phyloP scores from a whole-genome alignment of 2,797 vertebrate genomes.

The Lepus townsendii region DNA sequence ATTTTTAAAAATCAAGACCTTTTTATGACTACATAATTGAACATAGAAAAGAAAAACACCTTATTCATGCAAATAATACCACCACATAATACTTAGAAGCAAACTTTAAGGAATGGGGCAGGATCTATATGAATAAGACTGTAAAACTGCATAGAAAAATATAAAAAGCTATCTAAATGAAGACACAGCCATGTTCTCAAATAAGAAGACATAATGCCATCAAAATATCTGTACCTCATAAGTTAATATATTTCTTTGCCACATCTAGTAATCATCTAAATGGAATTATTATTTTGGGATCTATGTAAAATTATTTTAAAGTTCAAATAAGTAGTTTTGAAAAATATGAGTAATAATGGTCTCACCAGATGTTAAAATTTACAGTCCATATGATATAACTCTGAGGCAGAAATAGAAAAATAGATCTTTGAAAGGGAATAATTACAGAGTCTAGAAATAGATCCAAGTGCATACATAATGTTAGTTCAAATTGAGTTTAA shows the following conservation, averaged over 20 bases:
- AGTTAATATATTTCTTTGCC: not conserved
- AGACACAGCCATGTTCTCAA: not conserved
- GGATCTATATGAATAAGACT: not conserved
- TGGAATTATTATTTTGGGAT: not conserved
- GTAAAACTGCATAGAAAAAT: conserved; percentile 18
- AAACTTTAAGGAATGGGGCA: not conserved
- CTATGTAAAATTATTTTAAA: conserved; percentile 30
- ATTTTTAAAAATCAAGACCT: not conserved
- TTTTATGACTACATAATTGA: not conserved
- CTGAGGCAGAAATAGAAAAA: conserved; percentile 9
- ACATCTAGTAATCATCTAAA: not conserved
- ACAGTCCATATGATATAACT: not conserved
- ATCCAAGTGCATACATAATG: not conserved
- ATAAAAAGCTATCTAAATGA: not conserved
- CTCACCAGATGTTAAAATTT: conserved; percentile 6
- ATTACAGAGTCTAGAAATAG: not conserved
- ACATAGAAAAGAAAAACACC: not conserved
- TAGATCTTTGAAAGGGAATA: not conserved
- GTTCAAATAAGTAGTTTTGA: not conserved
- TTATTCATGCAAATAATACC: not conserved
- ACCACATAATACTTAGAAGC: not conserved
- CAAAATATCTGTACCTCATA: not conserved
- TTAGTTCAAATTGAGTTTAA: not conserved
- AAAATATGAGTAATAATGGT: not conserved
- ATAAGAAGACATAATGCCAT: not conserved